Conservation (phyloP, 1,140 invertebrate species). For the Babylonia areolata region DNA sequence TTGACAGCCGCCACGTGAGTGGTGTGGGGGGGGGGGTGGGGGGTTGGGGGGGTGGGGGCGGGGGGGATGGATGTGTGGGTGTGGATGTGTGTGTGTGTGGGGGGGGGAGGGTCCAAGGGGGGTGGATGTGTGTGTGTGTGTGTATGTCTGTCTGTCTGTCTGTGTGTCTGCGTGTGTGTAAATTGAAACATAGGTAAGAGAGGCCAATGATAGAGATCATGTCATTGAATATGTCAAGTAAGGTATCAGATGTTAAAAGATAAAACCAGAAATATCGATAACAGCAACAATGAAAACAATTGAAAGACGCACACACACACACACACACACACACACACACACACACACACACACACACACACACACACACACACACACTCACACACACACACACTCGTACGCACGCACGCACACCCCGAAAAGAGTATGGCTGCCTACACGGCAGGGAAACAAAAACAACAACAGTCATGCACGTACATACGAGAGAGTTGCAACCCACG, state of each 20-base stretch:
- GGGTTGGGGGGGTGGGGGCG: too few species aligned
- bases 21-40: too few species aligned
- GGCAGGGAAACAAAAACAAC: too few species aligned
- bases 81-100: too few species aligned
- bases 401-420: background rate
- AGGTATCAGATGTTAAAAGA: background rate
- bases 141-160: too few species aligned
- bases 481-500: too few species aligned
- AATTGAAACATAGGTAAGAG: background rate
- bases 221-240: background rate
- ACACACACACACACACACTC: background rate
- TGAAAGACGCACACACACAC: background rate
- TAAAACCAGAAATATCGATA: background rate
- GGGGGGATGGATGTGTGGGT: too few species aligned
- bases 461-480: too few species aligned
- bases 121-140: too few species aligned
- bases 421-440: too few species aligned
- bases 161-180: background rate
- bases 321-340: constrained; percentile 11
- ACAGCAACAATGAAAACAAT: too few species aligned
- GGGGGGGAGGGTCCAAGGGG: too few species aligned
- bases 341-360: constrained; percentile 4
- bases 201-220: background rate
- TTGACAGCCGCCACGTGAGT: constrained; percentile 68
- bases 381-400: background rate